Base-by-base conservation (phyloP, 2,113 vertebrate species). In the Ailuropoda melanoleuca region DNA sequence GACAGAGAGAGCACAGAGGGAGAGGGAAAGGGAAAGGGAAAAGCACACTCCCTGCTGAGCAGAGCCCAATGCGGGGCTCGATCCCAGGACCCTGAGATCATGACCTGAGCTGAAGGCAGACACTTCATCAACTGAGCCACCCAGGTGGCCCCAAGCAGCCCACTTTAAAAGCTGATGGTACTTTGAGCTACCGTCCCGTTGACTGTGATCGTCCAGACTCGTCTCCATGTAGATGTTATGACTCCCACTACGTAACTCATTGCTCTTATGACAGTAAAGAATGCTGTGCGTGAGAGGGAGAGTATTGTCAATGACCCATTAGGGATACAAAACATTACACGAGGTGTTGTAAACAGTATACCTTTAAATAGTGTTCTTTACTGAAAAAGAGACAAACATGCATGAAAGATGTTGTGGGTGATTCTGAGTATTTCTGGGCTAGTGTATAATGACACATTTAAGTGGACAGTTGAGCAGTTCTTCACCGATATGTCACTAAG, bases 201-300 rank as follows among this genome's bases (percentile, higher is more conserved):
- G 9, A 55, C 8, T 26, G 8, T 15, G 3, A 19, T 34, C 26
- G 21, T 26, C 48, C 56, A 13, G 4, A 0, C 50, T 23, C 34
- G 0, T 89, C 23, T 78, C 0, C 0, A 1, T 1, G 0, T 29
- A 0, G 55, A 26, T 21, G 8, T 0, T 8, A 8, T 11, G 7
- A 58, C 9, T 12, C 17, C 14, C 0, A 8, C 4, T 1, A 39
- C 3, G 31, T 34, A 31, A 80, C 12, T 18, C 26, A 2, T 1
- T 14, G 6, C 31, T 34, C 43, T 0, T 6, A 1, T 0, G 39
- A 24, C 48, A 53, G 8, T 12, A 4, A 4, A 21, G 39, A 29
- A 5, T 0, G 9, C 0, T 11, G 2, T 7, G n/a, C 4, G 6
- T 0, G 11, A 1, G 5, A 8, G 17, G 43, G 2, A 60, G 0